phyloP scores from a whole-genome alignment of 1,140 invertebrate species.

The Drosophila gunungcola region DNA sequence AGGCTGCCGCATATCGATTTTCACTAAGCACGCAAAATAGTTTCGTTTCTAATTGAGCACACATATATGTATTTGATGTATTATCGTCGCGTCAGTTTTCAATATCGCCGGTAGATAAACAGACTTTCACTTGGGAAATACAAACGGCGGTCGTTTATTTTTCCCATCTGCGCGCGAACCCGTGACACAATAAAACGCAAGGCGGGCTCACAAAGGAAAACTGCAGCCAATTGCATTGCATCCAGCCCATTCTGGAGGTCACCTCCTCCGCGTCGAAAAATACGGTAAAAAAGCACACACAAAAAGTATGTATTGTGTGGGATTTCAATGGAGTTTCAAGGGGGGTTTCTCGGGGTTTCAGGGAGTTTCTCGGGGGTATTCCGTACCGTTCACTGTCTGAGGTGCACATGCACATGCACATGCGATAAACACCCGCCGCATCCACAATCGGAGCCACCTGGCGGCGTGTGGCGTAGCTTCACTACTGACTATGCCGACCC shows the following conservation, averaged over 20 bases:
- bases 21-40: conserved; percentile 60
- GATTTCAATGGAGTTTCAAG: not conserved
- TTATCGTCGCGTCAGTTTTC: not conserved
- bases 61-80: not conserved
- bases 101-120: conserved; percentile 7
- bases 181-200: conserved; percentile 79
- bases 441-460: conserved; percentile 70
- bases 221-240: conserved; percentile 58
- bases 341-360: not conserved
- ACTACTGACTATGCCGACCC: conserved; percentile 65
- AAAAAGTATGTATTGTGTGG: conserved; percentile 32
- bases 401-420: conserved; percentile 48
- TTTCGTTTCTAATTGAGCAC: conserved; percentile 56
- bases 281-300: conserved; percentile 1
- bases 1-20: conserved; percentile 68
- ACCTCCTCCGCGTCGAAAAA: conserved; percentile 23
- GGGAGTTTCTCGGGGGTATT: not conserved
- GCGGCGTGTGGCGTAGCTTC: conserved; percentile 77
- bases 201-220: conserved; percentile 63
- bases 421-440: conserved; percentile 60
- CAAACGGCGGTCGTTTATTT: conserved; percentile 26
- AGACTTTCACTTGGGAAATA: conserved; percentile 45
- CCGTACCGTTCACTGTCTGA: conserved; percentile 41
- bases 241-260: conserved; percentile 42
- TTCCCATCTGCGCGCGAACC: conserved; percentile 52